These are phyloP conservation scores for Odiellus spinosus DNA, from an alignment of 2,888 invertebrate species.

Conservation along the genomic window DNA sequence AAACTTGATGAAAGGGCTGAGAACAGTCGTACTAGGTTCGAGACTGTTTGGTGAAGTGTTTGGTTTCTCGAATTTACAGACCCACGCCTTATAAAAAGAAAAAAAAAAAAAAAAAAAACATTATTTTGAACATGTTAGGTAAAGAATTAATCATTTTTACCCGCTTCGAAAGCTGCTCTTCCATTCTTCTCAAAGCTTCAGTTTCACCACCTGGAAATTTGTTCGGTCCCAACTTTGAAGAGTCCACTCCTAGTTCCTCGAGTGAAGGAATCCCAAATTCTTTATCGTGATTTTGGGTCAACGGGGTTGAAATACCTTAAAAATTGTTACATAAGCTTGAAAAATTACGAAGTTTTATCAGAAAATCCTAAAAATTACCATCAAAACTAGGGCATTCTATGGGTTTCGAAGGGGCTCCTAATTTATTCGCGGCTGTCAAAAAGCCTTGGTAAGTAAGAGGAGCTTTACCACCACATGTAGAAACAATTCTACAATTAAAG, in stretches of 20 bases:
- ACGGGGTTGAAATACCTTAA: conserved; percentile 47
- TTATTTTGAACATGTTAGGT: too few relatives aligned
- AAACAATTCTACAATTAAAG: conserved; percentile 46
- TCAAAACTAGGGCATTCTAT: conserved; percentile 28
- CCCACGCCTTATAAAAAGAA: too few relatives aligned
- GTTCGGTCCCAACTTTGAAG: conserved; percentile 49
- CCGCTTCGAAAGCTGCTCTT: conserved; percentile 34
- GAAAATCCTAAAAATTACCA: too few relatives aligned
- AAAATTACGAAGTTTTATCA: too few relatives aligned
- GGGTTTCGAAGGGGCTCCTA: conserved; percentile 55
- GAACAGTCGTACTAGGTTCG: conserved; percentile 54
- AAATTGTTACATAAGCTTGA: conserved; percentile 27
- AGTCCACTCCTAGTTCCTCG: conserved; percentile 71
- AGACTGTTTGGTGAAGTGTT: conserved; percentile 77
- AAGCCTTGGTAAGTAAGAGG: conserved; percentile 75
- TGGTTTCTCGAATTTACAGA: conserved; percentile 67
- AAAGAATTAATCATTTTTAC: too few relatives aligned
- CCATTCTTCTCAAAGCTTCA: conserved; percentile 50
- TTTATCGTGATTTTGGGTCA: conserved; percentile 54
- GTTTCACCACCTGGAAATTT: conserved; percentile 66
- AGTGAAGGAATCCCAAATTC: conserved; percentile 66
- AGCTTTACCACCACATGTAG: conserved; percentile 53
- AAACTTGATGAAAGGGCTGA: conserved; percentile 69
- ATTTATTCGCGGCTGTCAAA: conserved; percentile 55
- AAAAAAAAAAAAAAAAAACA: too few relatives aligned